Percentiles rank a stretch among this genome's conserved stretches.
phyloP scores from a whole-genome alignment of 2,888 invertebrate species.

The Phymatocera aterrima region DNA sequence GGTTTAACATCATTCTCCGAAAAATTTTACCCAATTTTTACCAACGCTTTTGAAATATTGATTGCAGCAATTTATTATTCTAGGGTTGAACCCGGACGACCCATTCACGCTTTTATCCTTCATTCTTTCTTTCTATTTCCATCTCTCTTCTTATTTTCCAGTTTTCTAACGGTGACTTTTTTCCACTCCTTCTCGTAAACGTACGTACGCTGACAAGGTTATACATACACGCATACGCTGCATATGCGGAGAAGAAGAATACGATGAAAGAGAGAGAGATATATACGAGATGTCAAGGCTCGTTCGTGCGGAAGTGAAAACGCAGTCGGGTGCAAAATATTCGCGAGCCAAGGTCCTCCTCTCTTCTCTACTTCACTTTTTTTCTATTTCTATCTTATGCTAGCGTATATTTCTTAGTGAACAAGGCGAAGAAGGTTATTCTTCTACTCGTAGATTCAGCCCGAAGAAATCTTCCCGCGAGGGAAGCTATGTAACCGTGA shows the following conservation, averaged over 20 bases:
- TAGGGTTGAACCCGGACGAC: neutral
- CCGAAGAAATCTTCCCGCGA: slow-evolving; percentile 4
- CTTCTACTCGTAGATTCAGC: neutral
- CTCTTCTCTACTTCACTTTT: neutral
- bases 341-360: slow-evolving; percentile 31
- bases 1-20: neutral
- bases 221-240: neutral
- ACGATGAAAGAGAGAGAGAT: neutral
- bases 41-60: neutral
- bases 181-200: neutral
- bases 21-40: neutral
- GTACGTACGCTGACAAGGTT: slow-evolving; percentile 12
- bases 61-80: neutral
- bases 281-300: slow-evolving; percentile 2
- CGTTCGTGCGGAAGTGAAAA: slow-evolving; percentile 35
- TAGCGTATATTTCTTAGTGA: slow-evolving; percentile 8
- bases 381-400: neutral
- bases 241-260: neutral
- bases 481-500: neutral
- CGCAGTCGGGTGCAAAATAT: slow-evolving; percentile 37
- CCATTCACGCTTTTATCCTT: neutral
- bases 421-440: slow-evolving; percentile 2
- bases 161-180: neutral
- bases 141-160: neutral
- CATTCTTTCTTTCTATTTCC: neutral